These are phyloP conservation scores for Candidula unifasciata DNA, from an alignment of 2,888 invertebrate species.

Conservation along the genomic window DNA sequence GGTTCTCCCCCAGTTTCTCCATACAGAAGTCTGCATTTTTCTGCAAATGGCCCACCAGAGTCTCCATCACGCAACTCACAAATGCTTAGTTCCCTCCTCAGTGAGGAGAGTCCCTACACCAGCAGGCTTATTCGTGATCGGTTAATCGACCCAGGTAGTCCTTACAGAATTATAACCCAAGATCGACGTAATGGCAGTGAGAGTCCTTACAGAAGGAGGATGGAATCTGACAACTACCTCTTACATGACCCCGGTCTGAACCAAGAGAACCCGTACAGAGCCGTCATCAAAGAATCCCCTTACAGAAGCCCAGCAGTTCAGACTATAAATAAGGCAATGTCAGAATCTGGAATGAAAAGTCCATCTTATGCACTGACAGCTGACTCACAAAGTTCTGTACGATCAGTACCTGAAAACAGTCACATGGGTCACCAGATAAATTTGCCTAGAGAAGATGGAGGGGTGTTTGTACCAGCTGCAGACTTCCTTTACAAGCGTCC, in stretches of 20 bases:
- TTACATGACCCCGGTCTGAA: constrained; percentile 27
- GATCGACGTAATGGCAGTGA: constrained; percentile 48
- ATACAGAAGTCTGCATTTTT: constrained; percentile 50
- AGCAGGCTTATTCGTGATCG: constrained; percentile 46
- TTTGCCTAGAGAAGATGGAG: constrained; percentile 48
- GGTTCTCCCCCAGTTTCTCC: constrained; percentile 53
- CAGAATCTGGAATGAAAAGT: constrained; percentile 39
- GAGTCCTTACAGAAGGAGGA: constrained; percentile 43
- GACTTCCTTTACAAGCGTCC: constrained; percentile 59
- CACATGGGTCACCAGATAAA: constrained; percentile 19
- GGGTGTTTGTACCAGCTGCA: constrained; percentile 54
- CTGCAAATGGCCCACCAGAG: constrained; percentile 50
- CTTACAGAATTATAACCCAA: constrained; percentile 51
- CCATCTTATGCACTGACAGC: constrained; percentile 29
- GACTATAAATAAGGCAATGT: constrained; percentile 26
- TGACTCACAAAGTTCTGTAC: constrained; percentile 48
- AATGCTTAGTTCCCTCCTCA: constrained; percentile 43
- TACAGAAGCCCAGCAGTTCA: constrained; percentile 55
- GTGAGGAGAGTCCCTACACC: constrained; percentile 56
- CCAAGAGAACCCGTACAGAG: constrained; percentile 31
- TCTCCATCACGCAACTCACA: constrained; percentile 56
- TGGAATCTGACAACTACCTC: constrained; percentile 42
- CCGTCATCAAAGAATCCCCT: constrained; percentile 49
- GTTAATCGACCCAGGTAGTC: constrained; percentile 52
- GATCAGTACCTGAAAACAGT: constrained; percentile 48